Base-by-base conservation (phyloP, 2,888 invertebrate species). In the Caenorhabditis sp. region DNA sequence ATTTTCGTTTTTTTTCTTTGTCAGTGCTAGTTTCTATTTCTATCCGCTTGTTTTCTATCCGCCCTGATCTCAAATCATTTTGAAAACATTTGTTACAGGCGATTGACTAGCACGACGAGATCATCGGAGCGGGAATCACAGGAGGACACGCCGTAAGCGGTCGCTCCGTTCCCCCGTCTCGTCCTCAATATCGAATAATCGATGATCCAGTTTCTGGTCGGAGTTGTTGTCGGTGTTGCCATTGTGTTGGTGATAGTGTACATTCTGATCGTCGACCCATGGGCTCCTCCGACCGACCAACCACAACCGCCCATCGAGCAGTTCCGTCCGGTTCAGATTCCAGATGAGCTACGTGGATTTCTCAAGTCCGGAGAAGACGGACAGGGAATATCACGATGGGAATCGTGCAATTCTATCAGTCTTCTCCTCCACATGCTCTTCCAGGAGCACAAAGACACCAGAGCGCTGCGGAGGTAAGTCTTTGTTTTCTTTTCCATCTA, bases 361-460 rank as follows among this genome's bases (percentile, higher is more conserved):
- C 82, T 90, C 24, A 85, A 86, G 26, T 87, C 89, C 5, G 87
- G 87, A n/a, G 85, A 89, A 50, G 89, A 89, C 80, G 91, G 89
- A n/a, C 83, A 85, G 70, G 87, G 87, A 4, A 82, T 87, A 11
- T 88, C 89, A 0, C 78, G 81, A 55, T 88, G 88, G 87, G 90
- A 90, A 64, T 84, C 87, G 11, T 88, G 88, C 56, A 76, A 74
- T 64, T 79, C 84, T 4, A 74, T 84, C 26, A 81, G 82, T 62
- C 76, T 91, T 11, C 81, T 91, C 1, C 79, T 91, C 11, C 90
- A 90, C 24, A 88, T 91, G 84, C 82, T 91, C 22, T 91, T 86
- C 69, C 91, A 91, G 76, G 91, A 91, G 71, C 89, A 88, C 80
- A 90, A 89, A 62, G 89, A 91, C 65, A 87, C 90, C 0, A 60